phyloP scores from a whole-genome alignment of 1,140 invertebrate species.

The Bathynomus jamesi region DNA sequence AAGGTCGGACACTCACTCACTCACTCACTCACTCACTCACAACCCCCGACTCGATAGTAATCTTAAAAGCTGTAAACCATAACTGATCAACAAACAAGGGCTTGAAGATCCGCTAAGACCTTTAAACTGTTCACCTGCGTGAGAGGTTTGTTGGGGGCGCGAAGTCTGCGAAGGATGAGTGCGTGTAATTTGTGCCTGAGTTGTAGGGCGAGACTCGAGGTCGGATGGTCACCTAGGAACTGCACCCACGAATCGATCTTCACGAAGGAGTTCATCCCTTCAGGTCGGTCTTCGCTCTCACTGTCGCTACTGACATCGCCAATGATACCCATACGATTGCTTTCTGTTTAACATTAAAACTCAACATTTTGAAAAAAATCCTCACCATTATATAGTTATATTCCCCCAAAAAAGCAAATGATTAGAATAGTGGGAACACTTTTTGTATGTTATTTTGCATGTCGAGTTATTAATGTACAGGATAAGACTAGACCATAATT shows the following conservation, averaged over 20 bases:
- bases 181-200: conserved; percentile 70
- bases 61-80: no score
- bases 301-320: conserved; percentile 51
- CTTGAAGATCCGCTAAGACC: background rate
- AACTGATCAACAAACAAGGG: background rate
- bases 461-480: no score
- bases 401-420: background rate
- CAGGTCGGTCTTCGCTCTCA: conserved; percentile 55
- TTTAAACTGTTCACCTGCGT: conserved; percentile 46
- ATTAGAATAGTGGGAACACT: background rate
- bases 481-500: no score
- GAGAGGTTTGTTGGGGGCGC: conserved; percentile 57
- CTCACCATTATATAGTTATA: background rate
- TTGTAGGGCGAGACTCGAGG: conserved; percentile 51
- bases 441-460: background rate
- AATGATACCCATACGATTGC: no score
- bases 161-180: conserved; percentile 62
- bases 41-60: no score
- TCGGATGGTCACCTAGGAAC: conserved; percentile 61
- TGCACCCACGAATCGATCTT: conserved; percentile 72
- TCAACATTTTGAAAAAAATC: background rate
- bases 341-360: background rate
- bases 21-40: no score
- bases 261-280: conserved; percentile 53
- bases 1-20: no score